These are phyloP conservation scores for Coregonus ussuriensis DNA, from an alignment of 2,797 vertebrate species.

Conservation along the genomic window DNA sequence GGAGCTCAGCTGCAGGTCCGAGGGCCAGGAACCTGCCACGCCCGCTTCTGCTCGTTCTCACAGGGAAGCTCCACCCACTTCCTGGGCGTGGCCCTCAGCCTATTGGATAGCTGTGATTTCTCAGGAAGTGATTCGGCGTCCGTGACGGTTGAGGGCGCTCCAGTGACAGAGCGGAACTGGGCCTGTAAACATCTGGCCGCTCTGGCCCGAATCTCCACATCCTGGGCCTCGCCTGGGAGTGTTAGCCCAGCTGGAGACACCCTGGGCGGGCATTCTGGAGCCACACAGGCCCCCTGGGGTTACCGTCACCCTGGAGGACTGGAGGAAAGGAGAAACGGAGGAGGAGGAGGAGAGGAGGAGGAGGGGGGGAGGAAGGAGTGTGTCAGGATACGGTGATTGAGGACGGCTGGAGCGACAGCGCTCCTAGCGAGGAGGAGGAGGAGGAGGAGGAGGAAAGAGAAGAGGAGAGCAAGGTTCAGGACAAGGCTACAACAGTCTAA, in stretches of 20 bases:
- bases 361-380: slow-evolving; percentile 51
- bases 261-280: slow-evolving; percentile 33
- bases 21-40: slow-evolving; percentile 87
- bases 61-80: slow-evolving; percentile 86
- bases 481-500: too few species aligned
- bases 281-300: slow-evolving; percentile 45
- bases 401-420: slow-evolving; percentile 79
- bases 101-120: slow-evolving; percentile 92
- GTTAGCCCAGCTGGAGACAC: slow-evolving; percentile 28
- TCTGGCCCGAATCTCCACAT: slow-evolving; percentile 76
- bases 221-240: slow-evolving; percentile 39
- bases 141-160: slow-evolving; percentile 87
- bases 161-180: slow-evolving; percentile 87
- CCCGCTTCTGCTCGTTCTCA: slow-evolving; percentile 90
- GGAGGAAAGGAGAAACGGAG: slow-evolving; percentile 67
- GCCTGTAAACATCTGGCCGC: slow-evolving; percentile 86
- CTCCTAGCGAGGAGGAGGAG: slow-evolving; percentile 77
- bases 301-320: slow-evolving; percentile 66
- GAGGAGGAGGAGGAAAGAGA: slow-evolving; percentile 64
- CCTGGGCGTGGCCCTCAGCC: slow-evolving; percentile 81
- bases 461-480: slow-evolving; percentile 56
- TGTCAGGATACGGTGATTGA: slow-evolving; percentile 74
- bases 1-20: slow-evolving; percentile 88
- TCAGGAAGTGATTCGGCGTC: slow-evolving; percentile 86
- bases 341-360: slow-evolving; percentile 55